These are phyloP conservation scores for Endomychus coccineus DNA, from an alignment of 2,888 invertebrate species.

Conservation along the genomic window DNA sequence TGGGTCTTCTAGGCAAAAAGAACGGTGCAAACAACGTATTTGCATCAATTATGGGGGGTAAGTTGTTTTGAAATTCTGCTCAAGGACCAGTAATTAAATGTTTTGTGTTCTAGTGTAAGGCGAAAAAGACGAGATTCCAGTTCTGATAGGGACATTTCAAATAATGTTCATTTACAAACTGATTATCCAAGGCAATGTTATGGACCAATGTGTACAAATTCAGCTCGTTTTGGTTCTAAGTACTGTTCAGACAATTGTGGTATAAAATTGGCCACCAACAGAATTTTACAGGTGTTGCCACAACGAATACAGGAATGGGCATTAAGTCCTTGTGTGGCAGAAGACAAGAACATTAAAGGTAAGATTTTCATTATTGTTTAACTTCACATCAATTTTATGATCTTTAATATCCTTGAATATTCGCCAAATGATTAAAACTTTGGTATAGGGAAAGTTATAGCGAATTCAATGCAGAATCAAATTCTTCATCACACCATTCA, in stretches of 20 bases:
- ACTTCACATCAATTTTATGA: conserved; percentile 1
- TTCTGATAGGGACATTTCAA: conserved; percentile 43
- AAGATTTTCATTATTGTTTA: background rate
- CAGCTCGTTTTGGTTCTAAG: conserved; percentile 73
- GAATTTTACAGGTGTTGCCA: conserved; percentile 67
- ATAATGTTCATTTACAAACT: conserved; percentile 50
- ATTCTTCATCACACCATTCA: too few species aligned
- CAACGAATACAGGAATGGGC: conserved; percentile 88
- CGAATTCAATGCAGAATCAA: too few species aligned
- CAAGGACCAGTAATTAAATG: background rate
- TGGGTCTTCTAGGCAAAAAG: conserved; percentile 33
- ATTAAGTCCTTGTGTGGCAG: conserved; percentile 75
- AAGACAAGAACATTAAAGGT: conserved; percentile 59
- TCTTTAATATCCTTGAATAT: too few species aligned
- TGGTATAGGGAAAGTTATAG: too few species aligned
- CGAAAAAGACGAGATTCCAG: conserved; percentile 38
- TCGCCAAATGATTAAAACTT: too few species aligned
- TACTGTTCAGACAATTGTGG: conserved; percentile 94
- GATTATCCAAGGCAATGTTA: conserved; percentile 75
- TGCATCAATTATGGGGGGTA: conserved; percentile 44
- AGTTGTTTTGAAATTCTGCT: conserved; percentile 14
- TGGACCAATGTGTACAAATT: conserved; percentile 79
- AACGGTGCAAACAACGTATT: conserved; percentile 48
- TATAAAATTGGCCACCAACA: conserved; percentile 73
- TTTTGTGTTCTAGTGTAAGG: conserved; percentile 23